Evolutionary conservation across 1,140 invertebrate species (phyloP).

Genomic region (Sycobia sp.): DNA sequence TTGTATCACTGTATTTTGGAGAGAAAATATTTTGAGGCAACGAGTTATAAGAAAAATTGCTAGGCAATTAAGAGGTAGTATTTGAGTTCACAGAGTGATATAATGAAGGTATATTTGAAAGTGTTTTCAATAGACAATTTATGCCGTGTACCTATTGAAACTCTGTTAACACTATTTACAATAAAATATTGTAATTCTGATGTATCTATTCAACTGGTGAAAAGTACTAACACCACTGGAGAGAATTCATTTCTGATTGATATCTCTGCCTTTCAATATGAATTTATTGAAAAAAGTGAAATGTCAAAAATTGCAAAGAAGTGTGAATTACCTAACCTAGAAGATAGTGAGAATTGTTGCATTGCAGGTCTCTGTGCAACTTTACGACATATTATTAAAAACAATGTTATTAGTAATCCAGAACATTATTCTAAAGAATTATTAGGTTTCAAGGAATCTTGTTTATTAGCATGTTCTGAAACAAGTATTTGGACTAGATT

Average conservation of each 20-base stretch:
- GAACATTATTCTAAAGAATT: slow-evolving; percentile 61
- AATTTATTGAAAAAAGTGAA: slow-evolving; percentile 42
- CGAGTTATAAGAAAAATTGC: slow-evolving; percentile 67
- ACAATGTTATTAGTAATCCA: slow-evolving; percentile 31
- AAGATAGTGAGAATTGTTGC: slow-evolving; percentile 64
- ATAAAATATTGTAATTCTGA: slow-evolving; percentile 55
- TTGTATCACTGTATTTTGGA: slow-evolving; percentile 61
- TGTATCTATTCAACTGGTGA: slow-evolving; percentile 46
- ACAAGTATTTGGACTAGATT: slow-evolving; percentile 89
- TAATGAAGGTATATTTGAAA: slow-evolving; percentile 54
- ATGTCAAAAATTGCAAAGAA: slow-evolving; percentile 48
- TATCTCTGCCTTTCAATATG: slow-evolving; percentile 42
- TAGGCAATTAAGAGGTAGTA: slow-evolving; percentile 59
- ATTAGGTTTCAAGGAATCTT: slow-evolving; percentile 78
- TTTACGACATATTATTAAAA: slow-evolving; percentile 69
- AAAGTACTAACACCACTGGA: slow-evolving; percentile 17
- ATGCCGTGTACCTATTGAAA: slow-evolving; percentile 57
- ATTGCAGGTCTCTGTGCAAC: slow-evolving; percentile 74
- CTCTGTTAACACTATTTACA: slow-evolving; percentile 51
- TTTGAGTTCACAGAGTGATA: slow-evolving; percentile 45
- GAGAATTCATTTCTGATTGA: slow-evolving; percentile 46
- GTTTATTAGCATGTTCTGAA: slow-evolving; percentile 81
- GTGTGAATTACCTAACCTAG: slow-evolving; percentile 67
- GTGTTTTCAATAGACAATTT: slow-evolving; percentile 43
- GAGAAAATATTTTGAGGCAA: slow-evolving; percentile 66